Evolutionary conservation across 2,888 invertebrate genomes (phyloP).

Genomic region (Aethes cnicana): DNA sequence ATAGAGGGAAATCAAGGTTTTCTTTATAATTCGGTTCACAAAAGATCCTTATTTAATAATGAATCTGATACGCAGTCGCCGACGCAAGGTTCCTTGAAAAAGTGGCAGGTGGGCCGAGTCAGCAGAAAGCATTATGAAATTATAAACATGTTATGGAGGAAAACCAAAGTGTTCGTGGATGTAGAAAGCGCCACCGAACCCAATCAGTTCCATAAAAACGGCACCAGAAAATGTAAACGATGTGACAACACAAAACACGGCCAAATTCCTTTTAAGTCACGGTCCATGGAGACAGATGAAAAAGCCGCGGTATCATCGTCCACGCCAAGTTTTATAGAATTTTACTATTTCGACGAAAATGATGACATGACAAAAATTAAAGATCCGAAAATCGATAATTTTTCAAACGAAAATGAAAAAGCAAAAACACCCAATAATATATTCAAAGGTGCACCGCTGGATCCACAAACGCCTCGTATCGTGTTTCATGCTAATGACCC

Average conservation of each 20-base stretch:
- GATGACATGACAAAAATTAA: slow-evolving; percentile 40
- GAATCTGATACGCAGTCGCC: background rate
- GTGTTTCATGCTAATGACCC: slow-evolving; percentile 43
- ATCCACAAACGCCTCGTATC: slow-evolving; percentile 39
- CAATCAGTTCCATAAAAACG: slow-evolving; percentile 12
- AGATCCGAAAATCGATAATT: slow-evolving; percentile 17
- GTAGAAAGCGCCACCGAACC: slow-evolving; percentile 36
- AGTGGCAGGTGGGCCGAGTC: slow-evolving; percentile 53
- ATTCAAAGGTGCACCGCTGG: background rate
- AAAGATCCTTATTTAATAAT: background rate
- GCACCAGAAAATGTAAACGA: background rate
- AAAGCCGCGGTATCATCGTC: slow-evolving; percentile 35
- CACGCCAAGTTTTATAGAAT: slow-evolving; percentile 67
- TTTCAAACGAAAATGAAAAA: background rate
- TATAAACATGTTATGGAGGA: slow-evolving; percentile 62
- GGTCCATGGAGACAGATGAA: too few relatives aligned
- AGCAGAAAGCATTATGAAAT: slow-evolving; percentile 62
- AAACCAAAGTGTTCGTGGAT: slow-evolving; percentile 54
- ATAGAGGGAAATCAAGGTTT: background rate
- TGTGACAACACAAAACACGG: too few relatives aligned
- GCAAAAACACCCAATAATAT: too few relatives aligned
- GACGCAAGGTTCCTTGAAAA: slow-evolving; percentile 35
- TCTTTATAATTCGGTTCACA: background rate
- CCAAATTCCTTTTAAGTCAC: too few relatives aligned
- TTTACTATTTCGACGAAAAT: slow-evolving; percentile 64